Evolutionary conservation across 2,888 invertebrate species (phyloP), one percentile per base, ranked within the genome.

Genomic region (Belgica antarctica): DNA sequence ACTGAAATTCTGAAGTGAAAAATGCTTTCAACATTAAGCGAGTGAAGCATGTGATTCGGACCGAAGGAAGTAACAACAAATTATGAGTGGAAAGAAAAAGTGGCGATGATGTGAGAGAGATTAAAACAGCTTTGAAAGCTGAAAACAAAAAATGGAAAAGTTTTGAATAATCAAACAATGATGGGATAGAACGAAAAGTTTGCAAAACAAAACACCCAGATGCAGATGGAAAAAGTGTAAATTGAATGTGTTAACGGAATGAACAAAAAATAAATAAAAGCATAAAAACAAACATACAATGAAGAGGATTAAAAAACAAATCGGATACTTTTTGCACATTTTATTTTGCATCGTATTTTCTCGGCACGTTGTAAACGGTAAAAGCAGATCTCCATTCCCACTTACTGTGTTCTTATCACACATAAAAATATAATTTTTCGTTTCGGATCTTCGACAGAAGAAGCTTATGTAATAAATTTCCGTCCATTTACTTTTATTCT

Each of bases 231-330:
- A 59, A 5, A 5, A 27, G 22, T 27, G 41, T n/a, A 15, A 41
- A 10, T 15, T 4, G n/a, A 41, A 27, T 27, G 27, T 27, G 27
- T 25, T 27, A 27, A 59, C 3, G 19, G 25, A 59, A 27, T 5
- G 59, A 59, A 19, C 59, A 25, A 59, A 24, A 59, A n/a, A 7
- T n/a, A 52, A 8, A 52, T 12, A 46, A 46, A 46, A 46, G 46
- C 12, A 46, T 12, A 46, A 46, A 46, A 46, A 46, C 7, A 46
- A 52, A 52, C 19, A 57, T 8, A 68, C 52, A 28, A 68, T 68
- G 68, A 52, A 68, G 28, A 52, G 68, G 68, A 68, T 52, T 68
- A 68, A 68, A 68, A 68, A 68, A 52, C 68, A 68, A 57, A 68
- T 68, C 19, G 66, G 66, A 68, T 52, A 57, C 47, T 68, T 57